Evolutionary conservation across 2,113 vertebrate genomes (phyloP).

Genomic region (Chionodraco myersi): DNA sequence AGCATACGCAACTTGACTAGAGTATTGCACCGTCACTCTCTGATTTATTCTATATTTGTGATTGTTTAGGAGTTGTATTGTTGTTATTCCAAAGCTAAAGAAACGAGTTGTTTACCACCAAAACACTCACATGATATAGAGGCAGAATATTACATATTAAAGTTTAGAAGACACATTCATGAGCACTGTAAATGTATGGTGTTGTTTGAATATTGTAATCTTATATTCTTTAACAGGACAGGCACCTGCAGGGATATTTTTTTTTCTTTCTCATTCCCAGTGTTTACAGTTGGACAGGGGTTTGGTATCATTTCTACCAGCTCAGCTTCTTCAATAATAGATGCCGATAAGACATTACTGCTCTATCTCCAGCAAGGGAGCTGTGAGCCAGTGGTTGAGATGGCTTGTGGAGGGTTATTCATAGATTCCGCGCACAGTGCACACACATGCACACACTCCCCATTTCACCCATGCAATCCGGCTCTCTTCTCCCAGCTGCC

Average conservation of each 20-base stretch:
- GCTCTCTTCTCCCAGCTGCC: slow-evolving; percentile 75
- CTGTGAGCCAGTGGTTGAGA: slow-evolving; percentile 70
- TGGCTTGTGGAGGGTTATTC: slow-evolving; percentile 72
- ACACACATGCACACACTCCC: slow-evolving; percentile 53
- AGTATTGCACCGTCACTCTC: neutral
- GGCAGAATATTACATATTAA: neutral
- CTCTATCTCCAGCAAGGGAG: slow-evolving; percentile 77
- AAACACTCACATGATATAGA: neutral
- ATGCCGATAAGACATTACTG: slow-evolving; percentile 72
- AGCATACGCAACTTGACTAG: neutral
- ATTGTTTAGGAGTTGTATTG: neutral
- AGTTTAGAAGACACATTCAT: neutral
- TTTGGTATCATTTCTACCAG: slow-evolving; percentile 62
- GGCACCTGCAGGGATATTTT: slow-evolving; percentile 16
- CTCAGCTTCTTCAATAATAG: slow-evolving; percentile 78
- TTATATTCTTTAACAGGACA: slow-evolving; percentile 26
- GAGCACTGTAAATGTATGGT: neutral
- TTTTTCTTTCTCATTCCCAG: slow-evolving; percentile 13
- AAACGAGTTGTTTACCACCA: neutral
- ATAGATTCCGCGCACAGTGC: slow-evolving; percentile 51
- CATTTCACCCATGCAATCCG: slow-evolving; percentile 73
- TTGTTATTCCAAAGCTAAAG: neutral
- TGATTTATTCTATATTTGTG: no score
- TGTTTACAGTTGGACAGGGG: slow-evolving; percentile 75
- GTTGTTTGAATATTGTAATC: slow-evolving; percentile 16